phyloP scores from a whole-genome alignment of 64 coral and sea anemone species.

The Actinia equina region DNA sequence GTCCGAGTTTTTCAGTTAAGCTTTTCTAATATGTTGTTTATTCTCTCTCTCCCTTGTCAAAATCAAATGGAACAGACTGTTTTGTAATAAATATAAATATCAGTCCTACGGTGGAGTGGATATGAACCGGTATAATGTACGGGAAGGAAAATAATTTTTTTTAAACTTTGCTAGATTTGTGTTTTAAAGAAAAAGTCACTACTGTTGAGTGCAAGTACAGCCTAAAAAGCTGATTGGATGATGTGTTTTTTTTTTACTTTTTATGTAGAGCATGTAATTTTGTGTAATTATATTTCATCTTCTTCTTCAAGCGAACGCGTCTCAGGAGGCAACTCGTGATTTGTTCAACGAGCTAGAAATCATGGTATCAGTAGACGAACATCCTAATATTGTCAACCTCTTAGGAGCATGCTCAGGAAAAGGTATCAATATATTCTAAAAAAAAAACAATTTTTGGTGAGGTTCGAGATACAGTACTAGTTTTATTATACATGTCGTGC shows the following conservation, averaged over 20 bases:
- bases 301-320: constrained; percentile 24
- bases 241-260: neutral
- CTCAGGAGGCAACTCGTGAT: constrained; percentile 36
- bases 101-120: no score
- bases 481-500: no score
- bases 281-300: neutral
- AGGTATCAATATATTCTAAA: constrained; percentile 11
- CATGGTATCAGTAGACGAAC: constrained; percentile 48
- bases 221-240: no score
- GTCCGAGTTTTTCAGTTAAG: no score
- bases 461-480: no score
- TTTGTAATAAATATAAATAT: no score
- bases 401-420: constrained; percentile 44
- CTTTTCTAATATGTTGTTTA: no score
- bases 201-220: no score
- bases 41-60: neutral
- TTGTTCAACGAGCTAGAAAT: constrained; percentile 55
- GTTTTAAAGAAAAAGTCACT: no score
- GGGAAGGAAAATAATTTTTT: no score
- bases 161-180: no score
- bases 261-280: neutral
- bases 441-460: neutral
- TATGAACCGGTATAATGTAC: no score
- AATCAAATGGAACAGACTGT: neutral
- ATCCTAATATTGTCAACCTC: constrained; percentile 54